phyloP scores from a whole-genome alignment of 2,888 invertebrate genomes.

The Rhamnusium bicolor region DNA sequence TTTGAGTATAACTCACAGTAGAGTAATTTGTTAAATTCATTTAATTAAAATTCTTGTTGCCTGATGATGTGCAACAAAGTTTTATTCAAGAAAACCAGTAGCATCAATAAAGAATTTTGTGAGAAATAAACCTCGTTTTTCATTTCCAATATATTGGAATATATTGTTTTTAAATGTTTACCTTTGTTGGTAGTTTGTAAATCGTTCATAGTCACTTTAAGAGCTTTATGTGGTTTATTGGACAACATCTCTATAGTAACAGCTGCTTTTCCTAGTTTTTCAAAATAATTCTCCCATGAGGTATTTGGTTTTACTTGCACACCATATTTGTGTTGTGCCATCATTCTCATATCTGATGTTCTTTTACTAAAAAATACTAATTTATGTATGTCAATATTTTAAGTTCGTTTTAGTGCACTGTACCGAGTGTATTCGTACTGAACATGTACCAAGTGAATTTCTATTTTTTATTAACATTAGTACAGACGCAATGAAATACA shows the following conservation, averaged over 20 bases:
- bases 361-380: conserved; percentile 71
- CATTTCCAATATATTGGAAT: not conserved
- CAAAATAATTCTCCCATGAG: conserved; percentile 74
- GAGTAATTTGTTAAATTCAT: too few relatives aligned
- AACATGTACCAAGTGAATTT: too few relatives aligned
- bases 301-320: conserved; percentile 72
- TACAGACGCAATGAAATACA: too few relatives aligned
- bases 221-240: conserved; percentile 77
- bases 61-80: too few relatives aligned
- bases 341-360: conserved; percentile 77
- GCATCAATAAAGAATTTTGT: too few relatives aligned
- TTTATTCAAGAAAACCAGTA: too few relatives aligned
- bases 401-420: too few relatives aligned
- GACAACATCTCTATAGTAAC: conserved; percentile 80
- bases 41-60: too few relatives aligned
- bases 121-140: too few relatives aligned
- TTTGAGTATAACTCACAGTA: too few relatives aligned
- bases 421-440: too few relatives aligned
- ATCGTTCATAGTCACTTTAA: conserved; percentile 71
- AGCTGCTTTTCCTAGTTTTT: conserved; percentile 78
- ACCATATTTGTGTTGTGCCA: conserved; percentile 81
- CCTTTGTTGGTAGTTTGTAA: conserved; percentile 59
- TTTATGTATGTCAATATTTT: not conserved
- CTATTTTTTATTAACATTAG: too few relatives aligned
- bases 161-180: conserved; percentile 1